Evolutionary conservation across 2,797 vertebrate species (phyloP).

Genomic region (Lutjanus campechanus): DNA sequence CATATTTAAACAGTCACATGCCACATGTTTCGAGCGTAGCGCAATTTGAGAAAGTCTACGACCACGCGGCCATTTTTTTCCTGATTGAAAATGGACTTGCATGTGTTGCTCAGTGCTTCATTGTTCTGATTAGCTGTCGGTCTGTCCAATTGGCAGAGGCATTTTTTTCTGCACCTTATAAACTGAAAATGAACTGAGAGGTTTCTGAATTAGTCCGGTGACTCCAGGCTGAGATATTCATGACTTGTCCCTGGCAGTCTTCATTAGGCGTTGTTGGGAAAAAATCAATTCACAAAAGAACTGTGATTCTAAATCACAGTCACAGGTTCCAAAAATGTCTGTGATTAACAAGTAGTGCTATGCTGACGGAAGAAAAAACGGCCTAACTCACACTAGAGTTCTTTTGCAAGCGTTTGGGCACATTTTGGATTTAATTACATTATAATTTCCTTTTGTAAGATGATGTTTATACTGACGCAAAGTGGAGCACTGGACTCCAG

Average conservation of each 20-base stretch:
- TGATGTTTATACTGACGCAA: background rate
- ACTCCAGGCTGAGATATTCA: background rate
- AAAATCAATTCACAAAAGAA: background rate
- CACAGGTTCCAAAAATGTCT: background rate
- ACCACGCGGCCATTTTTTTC: no score
- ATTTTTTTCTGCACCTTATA: no score
- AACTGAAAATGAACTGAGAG: no score
- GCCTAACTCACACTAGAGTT: background rate
- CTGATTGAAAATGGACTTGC: no score
- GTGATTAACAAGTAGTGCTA: background rate
- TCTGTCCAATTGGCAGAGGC: no score
- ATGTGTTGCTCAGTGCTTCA: no score
- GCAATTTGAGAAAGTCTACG: no score
- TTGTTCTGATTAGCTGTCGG: no score
- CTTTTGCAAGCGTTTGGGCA: background rate
- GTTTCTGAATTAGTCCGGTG: no score
- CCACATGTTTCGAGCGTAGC: no score
- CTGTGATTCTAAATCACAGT: no score
- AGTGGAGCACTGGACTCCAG: background rate
- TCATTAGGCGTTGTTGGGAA: background rate
- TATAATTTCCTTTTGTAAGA: background rate
- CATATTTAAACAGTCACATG: no score
- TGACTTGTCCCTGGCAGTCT: background rate
- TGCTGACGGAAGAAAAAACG: background rate
- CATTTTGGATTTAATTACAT: background rate